phyloP scores from a whole-genome alignment of 2,888 invertebrate species.

The Pristionchus mayeri region DNA sequence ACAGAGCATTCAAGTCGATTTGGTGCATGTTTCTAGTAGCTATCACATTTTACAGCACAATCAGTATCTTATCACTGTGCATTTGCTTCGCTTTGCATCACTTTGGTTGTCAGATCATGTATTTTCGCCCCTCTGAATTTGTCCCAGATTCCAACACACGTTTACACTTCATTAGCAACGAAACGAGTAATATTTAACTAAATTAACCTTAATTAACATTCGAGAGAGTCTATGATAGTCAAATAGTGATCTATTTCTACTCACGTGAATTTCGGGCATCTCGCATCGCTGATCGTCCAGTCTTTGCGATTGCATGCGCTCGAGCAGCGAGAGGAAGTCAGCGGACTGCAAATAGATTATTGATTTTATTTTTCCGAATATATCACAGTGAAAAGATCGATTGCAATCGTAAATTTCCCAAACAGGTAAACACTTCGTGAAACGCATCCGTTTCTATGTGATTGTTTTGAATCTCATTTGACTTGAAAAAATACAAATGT shows the following conservation, averaged over 20 bases:
- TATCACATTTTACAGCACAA: neutral
- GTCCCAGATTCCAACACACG: too few species aligned
- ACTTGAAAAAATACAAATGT: neutral
- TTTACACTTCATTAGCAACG: too few species aligned
- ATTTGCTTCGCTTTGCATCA: neutral
- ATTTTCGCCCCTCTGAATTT: neutral
- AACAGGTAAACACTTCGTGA: neutral
- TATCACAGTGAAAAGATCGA: neutral
- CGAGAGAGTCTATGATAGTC: too few species aligned
- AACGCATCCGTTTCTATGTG: neutral
- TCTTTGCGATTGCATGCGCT: slow-evolving; percentile 93
- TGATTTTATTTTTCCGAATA: neutral
- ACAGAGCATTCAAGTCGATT: too few species aligned
- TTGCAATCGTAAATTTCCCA: neutral
- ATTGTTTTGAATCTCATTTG: neutral
- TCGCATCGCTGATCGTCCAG: slow-evolving; percentile 97
- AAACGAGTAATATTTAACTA: too few species aligned
- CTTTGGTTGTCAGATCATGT: slow-evolving; percentile 20
- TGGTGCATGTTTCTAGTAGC: too few species aligned
- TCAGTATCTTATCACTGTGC: neutral
- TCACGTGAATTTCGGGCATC: slow-evolving; percentile 81
- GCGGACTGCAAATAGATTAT: slow-evolving; percentile 75
- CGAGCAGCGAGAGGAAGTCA: slow-evolving; percentile 93
- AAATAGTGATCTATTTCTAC: too few species aligned
- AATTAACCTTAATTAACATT: too few species aligned